Conservation (phyloP, 2,113 vertebrate species). For the human (Homo sapiens) region GRCh38 chrX:100845001-100845500, state of each 20-base stretch:
- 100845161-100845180: background rate
- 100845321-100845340: constrained; percentile 9
- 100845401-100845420: background rate
- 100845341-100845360: background rate
- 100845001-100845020: background rate
- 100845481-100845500: background rate
- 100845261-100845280: background rate
- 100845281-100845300: background rate
- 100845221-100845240: background rate
- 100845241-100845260: constrained; percentile 1
- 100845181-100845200: background rate
- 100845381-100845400: background rate
- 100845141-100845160: background rate
- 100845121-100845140: background rate
- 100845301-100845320: background rate
- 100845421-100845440: background rate
- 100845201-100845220: background rate
- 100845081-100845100: constrained; percentile 14
- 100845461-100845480: background rate
- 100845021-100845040: background rate
- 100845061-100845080: background rate
- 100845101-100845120: background rate
- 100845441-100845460: background rate
- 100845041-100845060: background rate
- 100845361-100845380: background rate